phyloP scores from a whole-genome alignment of 2,113 vertebrate species.

The Psittacara wagleri region DNA sequence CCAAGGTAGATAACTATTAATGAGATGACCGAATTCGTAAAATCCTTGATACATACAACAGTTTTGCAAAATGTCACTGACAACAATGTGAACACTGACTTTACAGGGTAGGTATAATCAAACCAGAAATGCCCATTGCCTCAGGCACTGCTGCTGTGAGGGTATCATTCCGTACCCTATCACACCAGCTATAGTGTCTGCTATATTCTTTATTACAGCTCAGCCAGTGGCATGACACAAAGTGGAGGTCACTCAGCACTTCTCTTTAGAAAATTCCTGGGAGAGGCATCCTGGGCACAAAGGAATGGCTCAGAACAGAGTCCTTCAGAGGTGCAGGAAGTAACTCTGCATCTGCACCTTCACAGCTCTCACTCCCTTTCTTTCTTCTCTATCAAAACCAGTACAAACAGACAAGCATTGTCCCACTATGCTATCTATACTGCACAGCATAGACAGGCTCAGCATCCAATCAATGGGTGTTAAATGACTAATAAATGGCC shows the following conservation, averaged over 20 bases:
- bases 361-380: not conserved
- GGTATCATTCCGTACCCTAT: not conserved
- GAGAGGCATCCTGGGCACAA: not conserved
- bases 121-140: not conserved
- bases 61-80: not conserved
- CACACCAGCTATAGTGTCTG: not conserved
- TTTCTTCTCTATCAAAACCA: not conserved
- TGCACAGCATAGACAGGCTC: not conserved
- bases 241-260: not conserved
- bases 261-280: not conserved
- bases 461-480: not conserved
- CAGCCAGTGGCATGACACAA: not conserved
- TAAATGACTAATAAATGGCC: not conserved
- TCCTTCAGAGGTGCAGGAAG: not conserved
- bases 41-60: not conserved
- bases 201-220: not conserved
- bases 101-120: not conserved
- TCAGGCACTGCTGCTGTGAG: not conserved
- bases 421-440: not conserved
- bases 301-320: not conserved
- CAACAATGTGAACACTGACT: not conserved
- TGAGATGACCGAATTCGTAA: not conserved
- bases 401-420: not conserved
- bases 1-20: not conserved
- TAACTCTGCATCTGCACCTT: not conserved